Conservation (phyloP, 1,140 invertebrate species). For the Trichomalopsis sarcophagae region DNA sequence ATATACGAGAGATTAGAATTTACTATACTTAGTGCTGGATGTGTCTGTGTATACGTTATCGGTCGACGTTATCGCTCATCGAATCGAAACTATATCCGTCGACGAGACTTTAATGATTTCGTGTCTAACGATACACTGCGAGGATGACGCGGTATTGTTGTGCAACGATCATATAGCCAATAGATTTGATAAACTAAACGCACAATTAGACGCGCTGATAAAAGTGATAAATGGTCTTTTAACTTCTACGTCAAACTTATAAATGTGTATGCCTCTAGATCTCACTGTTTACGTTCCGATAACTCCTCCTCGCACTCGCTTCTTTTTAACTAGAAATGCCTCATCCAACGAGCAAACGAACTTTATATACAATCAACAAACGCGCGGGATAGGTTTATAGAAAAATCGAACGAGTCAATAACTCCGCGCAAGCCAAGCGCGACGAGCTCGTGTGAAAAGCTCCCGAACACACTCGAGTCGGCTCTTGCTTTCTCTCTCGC, state of each 20-base stretch:
- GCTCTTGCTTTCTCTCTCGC: background rate
- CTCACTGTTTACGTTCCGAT: background rate
- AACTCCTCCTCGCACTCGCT: background rate
- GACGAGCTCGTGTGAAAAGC: conserved; percentile 12
- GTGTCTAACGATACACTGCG: background rate
- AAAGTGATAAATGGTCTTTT: background rate
- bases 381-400: too few species aligned
- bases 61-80: background rate
- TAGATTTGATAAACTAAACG: conserved; percentile 3
- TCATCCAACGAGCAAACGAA: too few species aligned
- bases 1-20: too few species aligned
- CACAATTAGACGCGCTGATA: background rate
- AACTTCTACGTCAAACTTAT: background rate
- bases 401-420: too few species aligned
- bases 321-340: background rate
- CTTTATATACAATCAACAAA: too few species aligned
- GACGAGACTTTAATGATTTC: background rate
- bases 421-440: too few species aligned
- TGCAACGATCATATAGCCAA: background rate
- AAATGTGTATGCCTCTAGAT: background rate
- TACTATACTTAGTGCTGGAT: too few species aligned
- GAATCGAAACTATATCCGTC: background rate
- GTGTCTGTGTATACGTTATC: too few species aligned
- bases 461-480: background rate
- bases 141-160: background rate